phyloP scores from a whole-genome alignment of 2,113 vertebrate species.

The Urocolius indicus region DNA sequence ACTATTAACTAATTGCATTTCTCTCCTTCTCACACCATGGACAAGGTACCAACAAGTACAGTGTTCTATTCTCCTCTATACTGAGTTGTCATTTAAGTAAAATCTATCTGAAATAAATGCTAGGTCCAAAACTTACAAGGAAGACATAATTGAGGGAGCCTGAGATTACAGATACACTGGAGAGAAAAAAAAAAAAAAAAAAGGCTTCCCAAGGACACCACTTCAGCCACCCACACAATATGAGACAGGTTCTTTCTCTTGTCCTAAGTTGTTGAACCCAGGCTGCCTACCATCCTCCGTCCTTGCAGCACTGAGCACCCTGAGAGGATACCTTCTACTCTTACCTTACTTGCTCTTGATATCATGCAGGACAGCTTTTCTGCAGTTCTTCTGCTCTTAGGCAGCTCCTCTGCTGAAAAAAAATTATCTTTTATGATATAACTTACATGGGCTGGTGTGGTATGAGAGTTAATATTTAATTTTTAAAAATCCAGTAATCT shows the following conservation, averaged over 20 bases:
- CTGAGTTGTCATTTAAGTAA: not conserved
- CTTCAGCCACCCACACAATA: fast-evolving
- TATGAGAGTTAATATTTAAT: not conserved
- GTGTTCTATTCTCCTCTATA: not conserved
- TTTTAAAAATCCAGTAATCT: not conserved
- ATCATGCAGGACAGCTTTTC: too few species aligned
- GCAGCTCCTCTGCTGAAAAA: too few species aligned
- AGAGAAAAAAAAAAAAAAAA: too few species aligned
- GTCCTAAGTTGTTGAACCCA: not conserved
- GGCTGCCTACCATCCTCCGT: not conserved
- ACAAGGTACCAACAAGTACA: not conserved
- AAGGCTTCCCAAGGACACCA: not conserved
- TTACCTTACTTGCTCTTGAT: too few species aligned
- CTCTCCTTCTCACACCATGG: not conserved
- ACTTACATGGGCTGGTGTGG: not conserved
- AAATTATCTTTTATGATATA: too few species aligned
- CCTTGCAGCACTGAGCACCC: too few species aligned
- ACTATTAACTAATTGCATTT: not conserved
- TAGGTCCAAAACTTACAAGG: not conserved
- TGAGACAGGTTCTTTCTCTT: not conserved
- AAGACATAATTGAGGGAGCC: not conserved
- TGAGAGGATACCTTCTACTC: too few species aligned
- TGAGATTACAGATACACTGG: not conserved
- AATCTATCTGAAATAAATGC: not conserved
- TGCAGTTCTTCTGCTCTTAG: too few species aligned